Conservation (phyloP, 1,140 invertebrate genomes). For the Drosophila albomicans region DNA sequence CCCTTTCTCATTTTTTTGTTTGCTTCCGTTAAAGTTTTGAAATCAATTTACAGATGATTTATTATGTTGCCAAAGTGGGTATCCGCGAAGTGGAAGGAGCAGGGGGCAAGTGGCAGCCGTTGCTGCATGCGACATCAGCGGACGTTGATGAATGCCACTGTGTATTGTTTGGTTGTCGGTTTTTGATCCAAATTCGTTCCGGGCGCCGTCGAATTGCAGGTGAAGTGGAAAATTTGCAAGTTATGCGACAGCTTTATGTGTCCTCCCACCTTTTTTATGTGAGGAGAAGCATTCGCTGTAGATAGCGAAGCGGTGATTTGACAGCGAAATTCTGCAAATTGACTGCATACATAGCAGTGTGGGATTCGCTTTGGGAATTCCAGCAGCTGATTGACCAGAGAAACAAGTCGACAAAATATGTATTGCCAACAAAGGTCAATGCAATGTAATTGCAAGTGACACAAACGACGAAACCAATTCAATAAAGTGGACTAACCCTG, state of each 20-base stretch:
- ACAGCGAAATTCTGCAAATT: slow-evolving; percentile 53
- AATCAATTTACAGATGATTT: slow-evolving; percentile 83
- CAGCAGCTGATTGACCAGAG: slow-evolving; percentile 16
- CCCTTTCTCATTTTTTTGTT: slow-evolving; percentile 54
- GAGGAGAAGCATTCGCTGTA: not conserved
- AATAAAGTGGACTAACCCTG: not conserved
- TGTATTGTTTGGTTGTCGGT: slow-evolving; percentile 80
- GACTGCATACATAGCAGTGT: slow-evolving; percentile 31
- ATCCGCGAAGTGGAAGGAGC: not conserved
- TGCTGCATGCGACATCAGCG: slow-evolving; percentile 71
- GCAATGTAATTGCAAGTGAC: not conserved
- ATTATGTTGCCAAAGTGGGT: slow-evolving; percentile 61
- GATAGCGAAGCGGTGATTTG: slow-evolving; percentile 37
- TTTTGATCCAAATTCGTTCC: slow-evolving; percentile 69
- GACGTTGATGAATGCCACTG: slow-evolving; percentile 80
- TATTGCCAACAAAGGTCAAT: not conserved
- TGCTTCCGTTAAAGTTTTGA: slow-evolving; percentile 71
- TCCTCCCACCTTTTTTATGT: slow-evolving; percentile 7
- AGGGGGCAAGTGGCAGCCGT: slow-evolving; percentile 13
- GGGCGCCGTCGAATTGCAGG: slow-evolving; percentile 62
- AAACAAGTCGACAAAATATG: not conserved
- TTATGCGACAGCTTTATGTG: slow-evolving; percentile 71
- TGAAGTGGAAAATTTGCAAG: slow-evolving; percentile 81
- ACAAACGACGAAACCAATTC: not conserved
- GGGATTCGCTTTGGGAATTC: slow-evolving; percentile 32